Conservation (phyloP, 2,888 invertebrate species). For the Meganola albula region DNA sequence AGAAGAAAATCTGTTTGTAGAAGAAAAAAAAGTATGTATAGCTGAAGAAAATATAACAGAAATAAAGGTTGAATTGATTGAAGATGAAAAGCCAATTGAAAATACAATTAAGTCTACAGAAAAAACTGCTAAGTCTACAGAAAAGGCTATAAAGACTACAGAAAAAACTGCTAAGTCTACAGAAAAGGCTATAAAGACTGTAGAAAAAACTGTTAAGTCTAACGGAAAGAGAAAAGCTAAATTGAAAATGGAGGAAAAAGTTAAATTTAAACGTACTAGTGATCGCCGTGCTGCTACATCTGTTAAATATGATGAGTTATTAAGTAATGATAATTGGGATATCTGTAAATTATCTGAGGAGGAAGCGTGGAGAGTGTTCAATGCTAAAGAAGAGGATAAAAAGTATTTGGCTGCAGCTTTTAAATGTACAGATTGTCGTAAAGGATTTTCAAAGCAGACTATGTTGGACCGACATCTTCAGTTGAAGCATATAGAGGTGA, state of each 20-base stretch:
- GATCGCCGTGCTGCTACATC: too few species aligned
- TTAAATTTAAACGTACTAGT: slow-evolving; percentile 3
- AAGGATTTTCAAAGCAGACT: slow-evolving; percentile 56
- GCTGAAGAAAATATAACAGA: slow-evolving; percentile 15
- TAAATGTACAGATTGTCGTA: slow-evolving; percentile 57
- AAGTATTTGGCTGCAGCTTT: slow-evolving; percentile 46
- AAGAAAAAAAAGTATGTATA: slow-evolving; percentile 7
- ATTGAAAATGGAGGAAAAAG: slow-evolving; percentile 20
- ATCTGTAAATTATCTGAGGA: slow-evolving; percentile 48
- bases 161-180: too few species aligned
- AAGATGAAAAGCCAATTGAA: not conserved
- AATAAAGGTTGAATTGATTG: slow-evolving; percentile 14
- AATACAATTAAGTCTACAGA: not conserved
- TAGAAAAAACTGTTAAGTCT: slow-evolving; percentile 22
- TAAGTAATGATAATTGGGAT: slow-evolving; percentile 45
- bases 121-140: not conserved
- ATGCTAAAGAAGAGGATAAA: slow-evolving; percentile 36
- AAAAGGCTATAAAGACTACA: slow-evolving; percentile 26
- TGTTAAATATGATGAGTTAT: slow-evolving; percentile 9
- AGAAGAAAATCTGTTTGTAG: slow-evolving; percentile 5
- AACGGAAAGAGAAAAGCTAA: too few species aligned
- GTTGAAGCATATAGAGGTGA: slow-evolving; percentile 54
- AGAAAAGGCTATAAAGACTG: slow-evolving; percentile 26
- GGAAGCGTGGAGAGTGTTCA: slow-evolving; percentile 52
- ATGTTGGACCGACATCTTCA: slow-evolving; percentile 51